Evolutionary conservation across 2,113 vertebrate species (phyloP), one percentile per base, ranked within the genome.

Genomic region (Notarius quadriscutis): DNA sequence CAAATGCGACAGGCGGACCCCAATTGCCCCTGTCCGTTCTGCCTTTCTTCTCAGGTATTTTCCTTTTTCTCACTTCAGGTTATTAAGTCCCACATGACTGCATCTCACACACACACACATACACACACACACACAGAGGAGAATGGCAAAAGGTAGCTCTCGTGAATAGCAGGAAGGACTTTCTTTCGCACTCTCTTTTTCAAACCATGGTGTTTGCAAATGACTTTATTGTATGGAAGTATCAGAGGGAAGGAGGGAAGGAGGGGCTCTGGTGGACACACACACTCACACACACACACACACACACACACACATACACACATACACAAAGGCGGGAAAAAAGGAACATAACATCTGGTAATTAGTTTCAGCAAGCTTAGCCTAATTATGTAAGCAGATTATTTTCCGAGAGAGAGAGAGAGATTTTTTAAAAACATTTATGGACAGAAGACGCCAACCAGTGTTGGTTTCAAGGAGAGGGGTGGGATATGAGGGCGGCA

Each of bases 351-450:
- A 97, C 97, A 97, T 97, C 97, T 98, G 96, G 96, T 97, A 97
- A 97, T 98, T 97, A 97, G 96, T 97, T 97, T 98, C 96, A 96
- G 95, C 93, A 95, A 97, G 97, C 95, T 97, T 97, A 97, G 95
- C 96, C 96, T 97, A 98, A 97, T 96, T 95, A 97, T 98, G 97
- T 97, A 98, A 98, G 97, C 96, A 97, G 96, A 98, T 97, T 97
- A 97, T 96, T 98, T 95, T 96, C 93, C 93, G 95, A 94, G 93
- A 95, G 92, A 89, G 65, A 87, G 75, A 60, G 81, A 34, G 17
- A 27, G 53, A 48, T 60, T 41, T 41, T 41, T 41, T 41, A 41
- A 41, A 41, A 75, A 50, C 18, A 89, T 93, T 92, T 91, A 90
- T 87, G 90, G 89, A 84, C 18, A 86, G 72, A 65, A 69, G 81